Conservation (phyloP, 2,888 invertebrate species). For the Lordiphosa fenestrarum region DNA sequence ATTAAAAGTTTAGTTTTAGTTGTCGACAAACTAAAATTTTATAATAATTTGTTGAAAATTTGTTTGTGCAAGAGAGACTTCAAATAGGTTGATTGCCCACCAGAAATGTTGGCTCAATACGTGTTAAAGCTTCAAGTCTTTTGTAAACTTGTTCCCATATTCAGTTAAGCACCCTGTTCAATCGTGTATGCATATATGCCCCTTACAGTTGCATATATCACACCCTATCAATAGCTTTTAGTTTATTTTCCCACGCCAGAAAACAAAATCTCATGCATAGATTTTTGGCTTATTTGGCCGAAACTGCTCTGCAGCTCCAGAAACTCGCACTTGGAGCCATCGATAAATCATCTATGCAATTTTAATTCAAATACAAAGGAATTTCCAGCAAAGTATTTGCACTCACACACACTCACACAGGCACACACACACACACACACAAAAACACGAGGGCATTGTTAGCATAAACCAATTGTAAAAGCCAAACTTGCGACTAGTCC, state of each 20-base stretch:
- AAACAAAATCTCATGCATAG: constrained; percentile 57
- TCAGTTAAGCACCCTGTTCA: too few species aligned
- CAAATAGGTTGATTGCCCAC: too few species aligned
- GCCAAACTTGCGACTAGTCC: constrained; percentile 66
- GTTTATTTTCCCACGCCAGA: constrained; percentile 37
- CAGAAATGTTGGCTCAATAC: too few species aligned
- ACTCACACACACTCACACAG: constrained; percentile 19
- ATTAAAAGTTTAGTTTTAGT: too few species aligned
- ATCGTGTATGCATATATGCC: too few species aligned
- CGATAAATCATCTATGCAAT: constrained; percentile 70
- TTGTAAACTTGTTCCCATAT: too few species aligned
- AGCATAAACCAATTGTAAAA: constrained; percentile 71
- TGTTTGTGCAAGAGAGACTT: too few species aligned
- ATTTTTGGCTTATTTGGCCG: constrained; percentile 57
- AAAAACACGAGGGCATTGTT: constrained; percentile 49
- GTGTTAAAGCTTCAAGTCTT: too few species aligned
- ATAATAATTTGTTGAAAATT: too few species aligned
- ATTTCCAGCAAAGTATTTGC: constrained; percentile 44
- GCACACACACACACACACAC: constrained; percentile 17
- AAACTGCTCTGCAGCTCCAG: not conserved
- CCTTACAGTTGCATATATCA: constrained; percentile 6
- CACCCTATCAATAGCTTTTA: constrained; percentile 19
- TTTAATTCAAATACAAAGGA: constrained; percentile 73
- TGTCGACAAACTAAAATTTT: too few species aligned
- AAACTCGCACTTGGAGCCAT: constrained; percentile 51